Evolutionary conservation across 2,113 vertebrate species (phyloP), one percentile per base, ranked within the genome.

Genomic region (Hippocampus mohnikei): DNA sequence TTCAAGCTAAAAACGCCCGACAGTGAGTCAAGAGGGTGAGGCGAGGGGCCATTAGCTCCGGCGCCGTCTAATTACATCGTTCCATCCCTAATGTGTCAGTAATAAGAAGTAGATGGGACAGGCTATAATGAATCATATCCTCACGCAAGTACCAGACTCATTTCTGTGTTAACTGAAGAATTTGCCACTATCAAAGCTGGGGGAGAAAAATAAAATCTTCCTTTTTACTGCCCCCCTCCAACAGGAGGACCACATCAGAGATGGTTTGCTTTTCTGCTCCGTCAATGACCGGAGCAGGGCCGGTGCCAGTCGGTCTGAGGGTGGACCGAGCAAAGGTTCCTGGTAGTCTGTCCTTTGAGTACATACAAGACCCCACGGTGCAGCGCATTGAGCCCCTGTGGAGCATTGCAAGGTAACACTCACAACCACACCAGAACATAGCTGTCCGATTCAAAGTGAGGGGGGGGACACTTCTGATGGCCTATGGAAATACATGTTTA

Each of bases 321-420:
- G 95, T 98, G 0, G 96, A 98, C 88, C 88, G 92, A 18, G 96
- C 96, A 25, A 92, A 65, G 20, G 90, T 94, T 76, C 93, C 94
- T 25, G 92, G 81, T 72, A 94, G 76, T 23, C 71, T 98, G 80
- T 87, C 92, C 11, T 98, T 97, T 0, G 94, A 96, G 81, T 98
- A 97, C 92, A 96, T 97, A 0, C 94, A 96, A 0, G 96, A 98
- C 74, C 96, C 96, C 1, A 95, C 92, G 2, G 95, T 98, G 48
- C 93, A 94, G 71, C 94, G 93, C 72, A 93, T 97, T 5, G 96
- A 98, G 16, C 96, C 96, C 0, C 94, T 95, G 73, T 98, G 96
- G 96, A 98, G 95, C 87, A 98, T 98, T 1, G 88, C 93, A 81
- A 98, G 95, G 96, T 97, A 88, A 82, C 58, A 9, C 58, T 33